Conservation (phyloP, 2,888 invertebrate genomes). For the Tenthredo mesomela region DNA sequence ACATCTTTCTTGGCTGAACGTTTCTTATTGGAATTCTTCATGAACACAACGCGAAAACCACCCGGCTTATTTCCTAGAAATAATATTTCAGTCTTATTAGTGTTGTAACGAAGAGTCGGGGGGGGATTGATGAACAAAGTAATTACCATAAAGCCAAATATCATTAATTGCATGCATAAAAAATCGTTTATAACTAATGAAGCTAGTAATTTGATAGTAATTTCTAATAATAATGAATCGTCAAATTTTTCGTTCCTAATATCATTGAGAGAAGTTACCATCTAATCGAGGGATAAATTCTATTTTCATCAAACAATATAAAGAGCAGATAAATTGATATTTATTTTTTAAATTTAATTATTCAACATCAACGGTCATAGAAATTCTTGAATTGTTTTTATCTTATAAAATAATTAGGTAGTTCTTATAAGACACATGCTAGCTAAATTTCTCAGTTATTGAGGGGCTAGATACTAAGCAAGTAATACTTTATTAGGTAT, state of each 20-base stretch:
- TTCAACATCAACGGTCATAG: not conserved
- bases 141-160: conserved; percentile 16
- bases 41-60: conserved; percentile 55
- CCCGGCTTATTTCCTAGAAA: conserved; percentile 43
- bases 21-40: conserved; percentile 65
- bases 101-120: not conserved
- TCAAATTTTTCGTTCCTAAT: not conserved
- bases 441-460: not conserved
- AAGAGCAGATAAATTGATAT: not conserved
- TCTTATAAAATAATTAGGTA: conserved; percentile 11
- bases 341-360: not conserved
- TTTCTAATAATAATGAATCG: not conserved
- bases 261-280: not conserved
- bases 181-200: not conserved
- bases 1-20: conserved; percentile 63
- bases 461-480: not conserved
- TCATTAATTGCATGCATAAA: conserved; percentile 17
- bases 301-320: not conserved
- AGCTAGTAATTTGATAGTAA: not conserved
- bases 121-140: not conserved
- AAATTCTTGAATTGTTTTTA: not conserved
- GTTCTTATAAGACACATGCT: conserved; percentile 15
- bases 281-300: not conserved
- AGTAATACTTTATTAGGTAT: conserved; percentile 5
- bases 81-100: conserved; percentile 20